phyloP scores from a whole-genome alignment of 2,797 vertebrate species.

The Acanthis flammea region DNA sequence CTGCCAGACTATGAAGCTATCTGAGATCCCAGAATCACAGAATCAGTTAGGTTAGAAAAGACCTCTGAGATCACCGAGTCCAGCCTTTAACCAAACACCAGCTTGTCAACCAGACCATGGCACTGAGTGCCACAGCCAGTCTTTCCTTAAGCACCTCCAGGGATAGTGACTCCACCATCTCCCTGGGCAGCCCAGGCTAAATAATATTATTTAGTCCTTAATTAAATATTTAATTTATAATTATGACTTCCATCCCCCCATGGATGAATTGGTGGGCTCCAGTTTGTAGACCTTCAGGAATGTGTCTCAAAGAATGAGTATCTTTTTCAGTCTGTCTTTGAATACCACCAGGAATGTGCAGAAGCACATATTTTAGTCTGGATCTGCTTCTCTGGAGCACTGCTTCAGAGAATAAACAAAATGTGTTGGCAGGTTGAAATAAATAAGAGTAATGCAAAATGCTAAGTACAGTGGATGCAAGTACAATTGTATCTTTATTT shows the following conservation, averaged over 20 bases:
- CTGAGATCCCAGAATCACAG: neutral
- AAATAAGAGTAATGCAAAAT: neutral
- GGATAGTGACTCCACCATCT: too few relatives aligned
- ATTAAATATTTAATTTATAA: neutral
- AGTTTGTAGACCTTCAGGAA: neutral
- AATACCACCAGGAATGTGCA: neutral
- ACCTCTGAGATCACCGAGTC: neutral
- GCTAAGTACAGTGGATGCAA: neutral
- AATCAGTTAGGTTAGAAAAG: neutral
- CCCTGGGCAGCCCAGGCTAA: neutral
- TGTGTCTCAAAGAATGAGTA: fast-evolving
- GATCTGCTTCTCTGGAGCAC: neutral
- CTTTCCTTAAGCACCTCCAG: neutral
- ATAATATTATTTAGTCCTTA: neutral
- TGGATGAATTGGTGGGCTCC: neutral
- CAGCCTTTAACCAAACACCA: fast-evolving
- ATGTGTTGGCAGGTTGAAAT: neutral
- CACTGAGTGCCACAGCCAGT: neutral
- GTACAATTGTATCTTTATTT: neutral
- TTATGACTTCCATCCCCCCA: neutral
- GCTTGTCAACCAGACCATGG: neutral
- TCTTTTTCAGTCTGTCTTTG: neutral
- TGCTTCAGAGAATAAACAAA: neutral
- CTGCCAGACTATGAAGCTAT: neutral
- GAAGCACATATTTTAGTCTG: neutral